A percentile compares a stretch with the other conserved stretches of the same genome.
phyloP scores from a whole-genome alignment of 2,888 invertebrate genomes.

The Osedax frankpressi region DNA sequence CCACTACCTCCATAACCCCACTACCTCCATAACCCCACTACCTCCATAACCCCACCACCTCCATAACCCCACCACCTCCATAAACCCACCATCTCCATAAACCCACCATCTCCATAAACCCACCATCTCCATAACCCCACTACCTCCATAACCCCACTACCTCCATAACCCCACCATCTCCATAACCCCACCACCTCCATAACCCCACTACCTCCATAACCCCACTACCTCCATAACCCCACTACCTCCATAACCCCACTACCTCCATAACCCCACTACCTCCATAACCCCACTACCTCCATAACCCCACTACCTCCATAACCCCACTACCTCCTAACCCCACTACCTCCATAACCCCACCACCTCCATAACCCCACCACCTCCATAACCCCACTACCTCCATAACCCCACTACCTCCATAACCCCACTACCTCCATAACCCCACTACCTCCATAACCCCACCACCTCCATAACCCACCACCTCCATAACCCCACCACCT shows the following conservation, averaged over 20 bases:
- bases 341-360: neutral
- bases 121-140: too few relatives aligned
- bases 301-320: neutral
- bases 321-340: neutral
- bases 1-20: too few relatives aligned
- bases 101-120: too few relatives aligned
- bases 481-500: too few relatives aligned
- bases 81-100: neutral
- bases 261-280: too few relatives aligned
- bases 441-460: neutral
- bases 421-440: neutral
- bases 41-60: neutral
- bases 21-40: neutral
- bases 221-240: too few relatives aligned
- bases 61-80: neutral
- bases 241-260: too few relatives aligned
- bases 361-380: too few relatives aligned
- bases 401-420: neutral
- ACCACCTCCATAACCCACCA: neutral
- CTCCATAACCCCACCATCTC: neutral
- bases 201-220: neutral
- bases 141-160: neutral
- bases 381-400: too few relatives aligned
- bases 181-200: neutral
- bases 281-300: neutral